Conservation (phyloP, 2,113 vertebrate species). For the Myrmecophaga tridactyla region DNA sequence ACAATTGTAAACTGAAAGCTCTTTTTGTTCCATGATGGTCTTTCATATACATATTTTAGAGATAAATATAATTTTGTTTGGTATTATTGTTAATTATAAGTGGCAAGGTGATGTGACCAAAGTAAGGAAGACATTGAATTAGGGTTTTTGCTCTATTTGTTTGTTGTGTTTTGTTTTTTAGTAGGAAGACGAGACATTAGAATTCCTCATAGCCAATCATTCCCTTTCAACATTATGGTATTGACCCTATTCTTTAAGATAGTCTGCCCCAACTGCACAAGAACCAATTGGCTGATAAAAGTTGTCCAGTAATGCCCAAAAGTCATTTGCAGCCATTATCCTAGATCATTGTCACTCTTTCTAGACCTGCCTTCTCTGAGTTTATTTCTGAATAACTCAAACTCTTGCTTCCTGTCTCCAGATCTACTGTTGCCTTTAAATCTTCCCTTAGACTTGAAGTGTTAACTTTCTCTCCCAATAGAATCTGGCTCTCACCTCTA, state of each 20-base stretch:
- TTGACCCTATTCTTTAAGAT: not conserved
- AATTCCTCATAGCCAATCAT: not conserved
- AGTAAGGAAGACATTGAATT: not conserved
- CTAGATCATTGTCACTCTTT: not conserved
- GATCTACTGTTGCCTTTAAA: not conserved
- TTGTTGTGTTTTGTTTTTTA: not conserved
- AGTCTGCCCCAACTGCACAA: not conserved
- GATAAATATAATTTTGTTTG: not conserved
- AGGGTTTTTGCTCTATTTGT: not conserved
- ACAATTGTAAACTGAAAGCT: not conserved
- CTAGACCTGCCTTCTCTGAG: not conserved
- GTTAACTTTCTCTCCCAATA: not conserved
- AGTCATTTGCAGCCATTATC: not conserved
- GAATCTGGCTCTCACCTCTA: not conserved
- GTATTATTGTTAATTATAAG: not conserved
- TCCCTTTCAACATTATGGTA: not conserved
- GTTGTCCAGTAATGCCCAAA: not conserved
- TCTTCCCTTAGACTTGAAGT: not conserved
- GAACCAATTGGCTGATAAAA: not conserved
- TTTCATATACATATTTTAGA: not conserved
- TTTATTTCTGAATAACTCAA: not conserved
- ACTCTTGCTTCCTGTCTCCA: not conserved
- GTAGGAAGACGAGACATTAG: not conserved
- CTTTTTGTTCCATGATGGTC: not conserved
- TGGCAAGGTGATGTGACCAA: not conserved